Conservation (phyloP, 2,113 vertebrate genomes). For the Menidia beryllina region DNA sequence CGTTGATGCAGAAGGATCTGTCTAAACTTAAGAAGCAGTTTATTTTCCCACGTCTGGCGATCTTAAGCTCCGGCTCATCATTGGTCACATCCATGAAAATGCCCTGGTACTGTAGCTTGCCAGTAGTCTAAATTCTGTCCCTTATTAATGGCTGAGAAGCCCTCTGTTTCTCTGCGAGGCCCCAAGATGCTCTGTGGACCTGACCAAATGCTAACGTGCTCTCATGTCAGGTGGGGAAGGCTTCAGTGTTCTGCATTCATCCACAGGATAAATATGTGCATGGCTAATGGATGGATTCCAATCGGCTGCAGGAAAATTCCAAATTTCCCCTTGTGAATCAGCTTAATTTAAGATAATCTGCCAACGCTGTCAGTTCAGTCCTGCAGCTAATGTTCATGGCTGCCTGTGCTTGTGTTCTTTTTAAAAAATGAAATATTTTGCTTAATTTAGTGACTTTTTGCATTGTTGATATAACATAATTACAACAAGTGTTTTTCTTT, state of each 20-base stretch:
- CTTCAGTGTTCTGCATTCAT: background rate
- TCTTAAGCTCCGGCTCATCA: background rate
- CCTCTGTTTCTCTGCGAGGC: background rate
- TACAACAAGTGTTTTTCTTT: slow-evolving; percentile 33
- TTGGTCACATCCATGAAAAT: background rate
- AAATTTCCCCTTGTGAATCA: slow-evolving; percentile 40
- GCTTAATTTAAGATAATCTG: slow-evolving; percentile 52
- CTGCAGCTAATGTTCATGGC: slow-evolving; percentile 21
- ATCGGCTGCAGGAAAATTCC: slow-evolving; percentile 43
- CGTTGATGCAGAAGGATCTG: background rate
- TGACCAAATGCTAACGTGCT: background rate
- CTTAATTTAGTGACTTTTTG: slow-evolving; percentile 27
- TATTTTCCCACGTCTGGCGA: background rate
- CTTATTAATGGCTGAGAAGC: background rate
- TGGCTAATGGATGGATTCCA: slow-evolving; percentile 7
- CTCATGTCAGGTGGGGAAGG: background rate
- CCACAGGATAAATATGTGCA: background rate
- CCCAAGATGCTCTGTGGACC: background rate
- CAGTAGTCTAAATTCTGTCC: background rate
- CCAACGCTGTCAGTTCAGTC: slow-evolving; percentile 50
- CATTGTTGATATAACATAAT: slow-evolving; percentile 31
- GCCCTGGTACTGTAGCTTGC: background rate
- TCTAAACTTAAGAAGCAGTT: background rate
- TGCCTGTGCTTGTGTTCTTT: background rate
- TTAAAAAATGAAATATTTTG: background rate